Base-by-base conservation (phyloP, 2,113 vertebrate genomes). In the Blennius ocellaris region DNA sequence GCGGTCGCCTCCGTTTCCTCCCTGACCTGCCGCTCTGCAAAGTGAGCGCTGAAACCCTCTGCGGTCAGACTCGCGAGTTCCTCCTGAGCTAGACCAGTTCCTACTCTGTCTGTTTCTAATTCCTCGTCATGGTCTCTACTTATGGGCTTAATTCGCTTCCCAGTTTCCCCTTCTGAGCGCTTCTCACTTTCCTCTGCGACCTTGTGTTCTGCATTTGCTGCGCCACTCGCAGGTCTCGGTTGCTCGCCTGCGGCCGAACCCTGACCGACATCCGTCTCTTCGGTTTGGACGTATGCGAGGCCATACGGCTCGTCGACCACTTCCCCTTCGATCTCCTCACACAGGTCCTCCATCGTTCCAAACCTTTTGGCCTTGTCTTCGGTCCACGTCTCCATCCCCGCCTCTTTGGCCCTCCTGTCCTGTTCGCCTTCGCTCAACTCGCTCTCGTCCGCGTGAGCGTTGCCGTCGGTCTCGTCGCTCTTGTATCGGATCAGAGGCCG, bases 291-390 rank as follows among this genome's bases (percentile, higher is more conserved):
- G 14, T 78, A 78, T 40, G 64, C 76, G 55, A 82, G 52, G 10
- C 83, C 55, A 45, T 71, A 73, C 8, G 88, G 83, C 36, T 90
- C 85, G 48, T 89, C 82, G 54, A 84, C 12, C 4, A 5, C 51
- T 7, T 88, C 86, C 0, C 67, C 89, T 66, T 93, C 91, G 7
- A 79, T 78, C 16, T 94, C 91, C 65, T 94, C 93, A 8, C 85
- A 92, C 45, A 94, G 87, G 81, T 93, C 91, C 52, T 93, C 93
- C 91, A 94, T 95, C 4, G 92, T 93, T 69, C 92, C 92, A 56
- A 90, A 92, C 41, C 62, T 81, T 73, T 89, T 93, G 6, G 91
- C 68, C 53, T 85, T 87, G 16, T 61, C 73, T 5, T 92, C 87
- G 3, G 16, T 80, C 90, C 86, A 93, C 6, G 6, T 40, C 12